Evolutionary conservation across 2,797 vertebrate genomes (phyloP).

Genomic region (Acropternis orthonyx): DNA sequence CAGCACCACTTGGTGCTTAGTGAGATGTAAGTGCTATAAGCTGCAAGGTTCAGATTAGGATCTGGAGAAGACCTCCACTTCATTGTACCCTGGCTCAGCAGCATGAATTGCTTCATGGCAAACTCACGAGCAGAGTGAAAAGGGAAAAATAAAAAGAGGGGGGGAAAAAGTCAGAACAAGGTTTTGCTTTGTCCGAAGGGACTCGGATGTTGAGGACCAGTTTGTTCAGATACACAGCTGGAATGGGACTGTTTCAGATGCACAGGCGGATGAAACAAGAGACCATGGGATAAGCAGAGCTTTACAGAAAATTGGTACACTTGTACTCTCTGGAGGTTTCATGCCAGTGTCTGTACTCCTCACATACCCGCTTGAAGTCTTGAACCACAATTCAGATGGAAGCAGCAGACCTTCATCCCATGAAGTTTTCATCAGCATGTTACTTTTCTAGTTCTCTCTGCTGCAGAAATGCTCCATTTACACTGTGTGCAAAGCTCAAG

Average conservation of each 20-base stretch:
- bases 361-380: not conserved
- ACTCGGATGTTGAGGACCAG: not conserved
- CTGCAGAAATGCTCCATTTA: not conserved
- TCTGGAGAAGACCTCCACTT: not conserved
- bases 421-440: not conserved
- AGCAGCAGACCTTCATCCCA: not conserved
- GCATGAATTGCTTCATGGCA: not conserved
- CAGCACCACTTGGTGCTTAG: constrained; percentile 1
- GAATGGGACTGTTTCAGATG: not conserved
- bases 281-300: not conserved
- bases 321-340: not conserved
- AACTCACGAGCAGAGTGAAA: not conserved
- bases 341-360: not conserved
- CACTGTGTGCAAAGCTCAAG: not conserved
- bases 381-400: not conserved
- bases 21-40: not conserved
- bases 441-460: not conserved
- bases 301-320: not conserved
- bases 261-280: not conserved
- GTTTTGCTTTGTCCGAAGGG: not conserved
- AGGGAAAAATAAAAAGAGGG: not conserved
- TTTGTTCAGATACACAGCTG: not conserved
- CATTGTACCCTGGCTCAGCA: not conserved
- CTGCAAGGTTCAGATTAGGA: not conserved
- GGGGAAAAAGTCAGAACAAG: not conserved